Conservation (phyloP, 1,140 invertebrate species). For the Xylocopa sonorina region DNA sequence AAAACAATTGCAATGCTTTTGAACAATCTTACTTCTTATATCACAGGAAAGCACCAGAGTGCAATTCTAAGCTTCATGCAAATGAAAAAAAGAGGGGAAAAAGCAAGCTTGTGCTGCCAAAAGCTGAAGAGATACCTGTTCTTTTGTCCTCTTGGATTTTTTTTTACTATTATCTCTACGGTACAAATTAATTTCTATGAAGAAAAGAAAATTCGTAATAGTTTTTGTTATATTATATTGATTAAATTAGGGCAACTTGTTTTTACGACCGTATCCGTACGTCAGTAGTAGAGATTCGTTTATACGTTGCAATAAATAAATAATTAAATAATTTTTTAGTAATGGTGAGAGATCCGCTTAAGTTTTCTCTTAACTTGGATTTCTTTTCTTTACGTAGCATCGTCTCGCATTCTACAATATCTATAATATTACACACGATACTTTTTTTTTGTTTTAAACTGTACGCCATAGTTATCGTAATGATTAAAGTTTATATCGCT, state of each 20-base stretch:
- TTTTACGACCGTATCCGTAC: slow-evolving; percentile 67
- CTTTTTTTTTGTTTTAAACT: slow-evolving; percentile 72
- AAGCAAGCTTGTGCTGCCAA: slow-evolving; percentile 57
- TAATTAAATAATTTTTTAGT: slow-evolving; percentile 81
- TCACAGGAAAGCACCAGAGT: slow-evolving; percentile 70
- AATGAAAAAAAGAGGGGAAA: slow-evolving; percentile 28
- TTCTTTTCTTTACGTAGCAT: slow-evolving; percentile 68
- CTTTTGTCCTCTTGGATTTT: slow-evolving; percentile 28
- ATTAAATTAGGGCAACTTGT: slow-evolving; percentile 75
- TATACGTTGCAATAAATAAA: slow-evolving; percentile 80
- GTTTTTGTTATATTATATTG: slow-evolving; percentile 76
- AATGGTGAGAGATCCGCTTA: slow-evolving; percentile 75
- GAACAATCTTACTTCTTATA: slow-evolving; percentile 60
- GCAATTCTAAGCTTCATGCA: slow-evolving; percentile 57
- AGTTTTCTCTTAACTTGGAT: slow-evolving; percentile 61
- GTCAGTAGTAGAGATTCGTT: slow-evolving; percentile 74
- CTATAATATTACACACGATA: slow-evolving; percentile 81
- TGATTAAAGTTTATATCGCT: slow-evolving; percentile 74
- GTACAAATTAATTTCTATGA: slow-evolving; percentile 66
- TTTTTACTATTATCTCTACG: slow-evolving; percentile 46
- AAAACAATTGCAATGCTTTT: slow-evolving; percentile 51
- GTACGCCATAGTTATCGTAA: slow-evolving; percentile 78
- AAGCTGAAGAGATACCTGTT: slow-evolving; percentile 61
- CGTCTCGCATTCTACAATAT: slow-evolving; percentile 75
- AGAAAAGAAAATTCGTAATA: slow-evolving; percentile 65